Conservation (phyloP, 2,888 invertebrate species). For the Mythimna loreyi region DNA sequence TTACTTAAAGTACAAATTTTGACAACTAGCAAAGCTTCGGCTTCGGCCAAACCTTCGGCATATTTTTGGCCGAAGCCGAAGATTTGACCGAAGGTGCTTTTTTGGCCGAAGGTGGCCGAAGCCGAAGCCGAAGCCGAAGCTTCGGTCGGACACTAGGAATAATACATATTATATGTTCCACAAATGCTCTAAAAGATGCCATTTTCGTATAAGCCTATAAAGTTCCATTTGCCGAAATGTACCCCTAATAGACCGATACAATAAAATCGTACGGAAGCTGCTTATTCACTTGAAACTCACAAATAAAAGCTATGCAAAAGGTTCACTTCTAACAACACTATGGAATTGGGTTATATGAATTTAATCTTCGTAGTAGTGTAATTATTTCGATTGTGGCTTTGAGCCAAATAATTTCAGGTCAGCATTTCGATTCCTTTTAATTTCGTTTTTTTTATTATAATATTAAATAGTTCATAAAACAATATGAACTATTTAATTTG, state of each 20-base stretch:
- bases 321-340: neutral
- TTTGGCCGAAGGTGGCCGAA: too few relatives aligned
- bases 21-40: too few relatives aligned
- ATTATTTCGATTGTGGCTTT: neutral
- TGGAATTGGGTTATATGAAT: neutral
- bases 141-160: too few relatives aligned
- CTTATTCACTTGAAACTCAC: slow-evolving; percentile 6
- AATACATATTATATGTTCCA: neutral
- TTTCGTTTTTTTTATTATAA: too few relatives aligned
- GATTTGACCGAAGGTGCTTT: too few relatives aligned
- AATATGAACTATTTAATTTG: too few relatives aligned
- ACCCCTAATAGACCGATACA: slow-evolving; percentile 4
- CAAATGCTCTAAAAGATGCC: neutral
- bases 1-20: too few relatives aligned
- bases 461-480: too few relatives aligned
- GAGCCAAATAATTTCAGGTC: neutral
- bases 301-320: neutral
- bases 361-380: neutral
- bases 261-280: slow-evolving; percentile 4
- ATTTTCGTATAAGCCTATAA: neutral
- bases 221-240: slow-evolving; percentile 15
- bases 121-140: too few relatives aligned
- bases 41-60: too few relatives aligned
- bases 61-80: too few relatives aligned
- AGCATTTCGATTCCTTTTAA: too few relatives aligned